Base-by-base conservation (phyloP, 2,888 invertebrate species). In the Dasypogon diadema region DNA sequence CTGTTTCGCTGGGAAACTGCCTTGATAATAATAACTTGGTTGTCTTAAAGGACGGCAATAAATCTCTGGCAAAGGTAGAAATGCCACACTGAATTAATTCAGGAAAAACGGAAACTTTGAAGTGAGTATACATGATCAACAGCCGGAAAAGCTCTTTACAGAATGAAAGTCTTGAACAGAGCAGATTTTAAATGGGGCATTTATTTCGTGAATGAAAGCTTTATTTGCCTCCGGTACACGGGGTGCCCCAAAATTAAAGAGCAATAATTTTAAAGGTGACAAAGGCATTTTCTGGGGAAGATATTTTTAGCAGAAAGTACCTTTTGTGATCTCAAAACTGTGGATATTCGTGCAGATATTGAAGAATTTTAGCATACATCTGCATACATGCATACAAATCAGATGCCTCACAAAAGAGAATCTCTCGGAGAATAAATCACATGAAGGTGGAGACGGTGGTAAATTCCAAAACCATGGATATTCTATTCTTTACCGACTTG, bases 31-130 rank as follows among this genome's bases (percentile, higher is more conserved):
- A 65, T 65, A 65, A 14, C 46, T 65, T 65, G 24, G 46, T 65
- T 65, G 65, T 65, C 37, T 65, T 65, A 65, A 65, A 65, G 18
- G 65, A 18, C 46, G 24, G 26, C 46, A 46, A 21, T 65, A 65
- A 65, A 46, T 46, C 65, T 65, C 48, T 16, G 48, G 48, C 12
- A 22, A 48, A 65, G 65, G 65, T 65, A 46, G 46, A 46, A 46
- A 37, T 60, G 42, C 37, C 60, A 30, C 34, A 42, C 18, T 60
- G 37, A 60, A 60, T 60, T 60, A 60, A 60, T 60, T 60, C 16
- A 37, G 12, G 37, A 60, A 37, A 18, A 60, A 5, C 10, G 10
- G 12, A 1, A 21, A 12, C 22, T 12, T 37, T 16, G 37, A 56
- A 42, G 60, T 12, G 12, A 37, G 37, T 60, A 12, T 12, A 21